Base-by-base conservation (phyloP, 2,797 vertebrate genomes). In the Ceryle rudis region DNA sequence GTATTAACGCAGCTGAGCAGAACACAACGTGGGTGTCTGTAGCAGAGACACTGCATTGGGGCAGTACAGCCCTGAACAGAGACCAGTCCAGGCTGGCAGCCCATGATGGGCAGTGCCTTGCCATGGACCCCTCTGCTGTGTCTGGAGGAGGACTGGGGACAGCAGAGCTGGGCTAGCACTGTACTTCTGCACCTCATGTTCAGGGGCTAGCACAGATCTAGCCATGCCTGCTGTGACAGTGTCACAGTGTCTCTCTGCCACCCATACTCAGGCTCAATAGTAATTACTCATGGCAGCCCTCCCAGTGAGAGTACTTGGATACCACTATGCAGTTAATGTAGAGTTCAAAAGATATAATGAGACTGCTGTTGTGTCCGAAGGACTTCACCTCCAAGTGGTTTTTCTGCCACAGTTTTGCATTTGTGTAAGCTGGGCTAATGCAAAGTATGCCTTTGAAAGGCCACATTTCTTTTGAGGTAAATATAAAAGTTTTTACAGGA, bases 21-120 rank as follows among this genome's bases (percentile, higher is more conserved):
- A 37, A 14, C 66, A 7, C 23, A 1, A 23, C 1, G 0, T 5
- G 19, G n/a, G 1, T 37, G 2, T 8, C 25, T 5, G 11, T 19
- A 42, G 39, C 33, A 26, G 51, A 42, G 80, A 8, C 17, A 1
- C 22, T 5, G 14, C 4, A 3, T 10, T 7, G 42, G 74, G 55
- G 8, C 44, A 20, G 28, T 5, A 9, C 15, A 26, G 15, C 51
- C n/a, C 37, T 6, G 22, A 26, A 8, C 0, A 9, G 28, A 64
- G 37, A 46, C 35, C 22, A 7, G 69, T 13, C 35, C 11, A 7
- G 42, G 23, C 41, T n/a, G 54, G 35, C 46, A 61, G 35, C 39
- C 51, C 1, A 2, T 2, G 1, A 2, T 13, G 23, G 33, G 49
- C 49, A 33, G 37, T 14, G n/a, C 66, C 12, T 2, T 37, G 67